These are phyloP conservation scores for Arrhamphus sclerolepis DNA, from an alignment of 2,797 vertebrate species.

Conservation along the genomic window DNA sequence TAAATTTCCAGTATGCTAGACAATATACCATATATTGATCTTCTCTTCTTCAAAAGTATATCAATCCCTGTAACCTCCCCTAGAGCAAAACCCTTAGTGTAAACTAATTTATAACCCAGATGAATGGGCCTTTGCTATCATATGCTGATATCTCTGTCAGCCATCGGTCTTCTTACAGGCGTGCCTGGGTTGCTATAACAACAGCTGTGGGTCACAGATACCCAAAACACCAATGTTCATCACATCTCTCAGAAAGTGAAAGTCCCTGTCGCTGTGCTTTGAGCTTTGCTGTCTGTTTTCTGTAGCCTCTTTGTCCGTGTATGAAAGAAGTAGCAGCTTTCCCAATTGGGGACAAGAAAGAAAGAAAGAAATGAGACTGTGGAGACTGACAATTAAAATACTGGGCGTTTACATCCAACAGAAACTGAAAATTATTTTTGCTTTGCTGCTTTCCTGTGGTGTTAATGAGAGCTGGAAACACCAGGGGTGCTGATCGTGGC, in stretches of 20 bases:
- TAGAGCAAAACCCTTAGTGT: not conserved
- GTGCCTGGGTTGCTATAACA: conserved; percentile 73
- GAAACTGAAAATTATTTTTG: conserved; percentile 15
- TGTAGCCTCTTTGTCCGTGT: not conserved
- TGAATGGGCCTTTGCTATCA: conserved; percentile 25
- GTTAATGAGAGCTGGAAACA: conserved; percentile 36
- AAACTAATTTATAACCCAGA: conserved; percentile 29
- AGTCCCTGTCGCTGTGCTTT: conserved; percentile 16
- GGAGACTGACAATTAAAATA: conserved; percentile 26
- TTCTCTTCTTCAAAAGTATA: not conserved
- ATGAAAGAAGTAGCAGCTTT: conserved; percentile 21
- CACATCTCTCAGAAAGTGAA: conserved; percentile 36
- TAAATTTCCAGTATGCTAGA: conserved; percentile 14
- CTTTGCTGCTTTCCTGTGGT: conserved; percentile 7
- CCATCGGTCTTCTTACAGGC: conserved; percentile 47
- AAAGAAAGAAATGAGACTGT: not conserved
- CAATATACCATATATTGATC: conserved; percentile 33
- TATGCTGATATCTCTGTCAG: conserved; percentile 34
- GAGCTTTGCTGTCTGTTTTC: conserved; percentile 16
- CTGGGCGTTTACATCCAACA: conserved; percentile 9
- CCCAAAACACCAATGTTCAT: conserved; percentile 62
- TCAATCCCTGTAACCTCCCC: conserved; percentile 2
- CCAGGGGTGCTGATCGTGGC: conserved; percentile 4
- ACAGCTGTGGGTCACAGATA: conserved; percentile 62
- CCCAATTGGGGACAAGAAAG: not conserved